Evolutionary conservation across 2,797 vertebrate genomes (phyloP), one percentile per base, ranked within the genome.

Genomic region (Babyrousa celebensis): DNA sequence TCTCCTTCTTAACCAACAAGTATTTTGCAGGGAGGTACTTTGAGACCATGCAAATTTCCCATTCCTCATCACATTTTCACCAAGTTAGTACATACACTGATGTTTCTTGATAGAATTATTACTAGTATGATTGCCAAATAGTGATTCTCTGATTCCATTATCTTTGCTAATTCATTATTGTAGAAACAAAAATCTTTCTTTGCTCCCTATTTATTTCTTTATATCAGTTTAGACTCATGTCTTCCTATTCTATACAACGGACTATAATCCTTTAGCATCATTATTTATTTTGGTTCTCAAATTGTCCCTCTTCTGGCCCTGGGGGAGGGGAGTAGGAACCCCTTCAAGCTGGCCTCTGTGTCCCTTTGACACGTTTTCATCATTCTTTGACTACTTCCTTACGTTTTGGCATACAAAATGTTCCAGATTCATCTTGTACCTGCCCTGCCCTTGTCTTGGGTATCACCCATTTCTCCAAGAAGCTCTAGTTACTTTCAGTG

Each of bases 281-380:
- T 91, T 79, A 86, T 63, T 91, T 96, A 84, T 74, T 92, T 90
- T 91, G 54, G 85, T 93, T 71, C 48, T 80, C 79, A 96, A 84
- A 60, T 52, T 36, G 17, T 93, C 23, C 14, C 29, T 40, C 62
- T 36, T 77, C n/a, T 92, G 60, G 43, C 56, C 27, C 11, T 84
- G 10, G 63, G 36, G 17, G 65, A 36, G 36, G 54, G 5, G 21
- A 74, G 4, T 74, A 29, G 75, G 40, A 87, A 1, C 14, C 11
- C 29, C 43, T 87, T 92, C 67, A 87, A 63, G 29, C 11, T 79
- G 58, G 23, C 36, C 29, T 94, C 72, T 84, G 1, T 62, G 20
- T 75, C n/a, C 32, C 85, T 93, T 77, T 54, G 56, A 85, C 16
- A 48, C 72, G 17, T 85, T 16, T 29, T 86, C 67, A 25, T 65